These are phyloP conservation scores for Apeira syringaria DNA, from an alignment of 2,888 invertebrate species.

Conservation along the genomic window DNA sequence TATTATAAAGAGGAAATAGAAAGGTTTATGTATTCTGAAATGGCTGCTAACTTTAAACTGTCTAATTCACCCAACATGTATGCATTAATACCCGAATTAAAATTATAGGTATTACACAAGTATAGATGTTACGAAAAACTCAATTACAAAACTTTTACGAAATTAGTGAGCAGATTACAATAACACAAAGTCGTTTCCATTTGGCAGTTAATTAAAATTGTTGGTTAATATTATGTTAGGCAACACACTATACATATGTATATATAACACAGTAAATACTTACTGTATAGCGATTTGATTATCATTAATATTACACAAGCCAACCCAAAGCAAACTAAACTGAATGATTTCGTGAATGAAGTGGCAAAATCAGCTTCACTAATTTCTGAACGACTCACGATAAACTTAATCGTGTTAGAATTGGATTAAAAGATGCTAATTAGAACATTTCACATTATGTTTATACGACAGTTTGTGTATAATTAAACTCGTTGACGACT, in stretches of 20 bases:
- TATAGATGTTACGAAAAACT: constrained; percentile 13
- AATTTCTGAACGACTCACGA: neutral
- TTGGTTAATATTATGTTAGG: constrained; percentile 7
- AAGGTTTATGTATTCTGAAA: neutral
- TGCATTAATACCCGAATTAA: constrained; percentile 1
- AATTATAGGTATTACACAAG: constrained; percentile 9
- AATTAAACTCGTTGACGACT: neutral
- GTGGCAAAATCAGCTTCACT: constrained; percentile 2
- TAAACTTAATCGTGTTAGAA: neutral
- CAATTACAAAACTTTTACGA: constrained; percentile 12
- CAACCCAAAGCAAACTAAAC: constrained; percentile 8
- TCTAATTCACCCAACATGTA: constrained; percentile 13
- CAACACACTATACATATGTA: neutral
- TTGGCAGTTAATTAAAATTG: constrained; percentile 3
- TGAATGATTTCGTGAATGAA: constrained; percentile 1
- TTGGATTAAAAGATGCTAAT: neutral
- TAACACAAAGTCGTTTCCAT: constrained; percentile 4
- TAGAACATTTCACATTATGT: neutral
- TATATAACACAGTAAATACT: constrained; percentile 2
- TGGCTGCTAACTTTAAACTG: constrained; percentile 4
- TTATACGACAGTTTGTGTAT: neutral
- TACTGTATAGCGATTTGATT: neutral
- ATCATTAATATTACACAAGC: constrained; percentile 10
- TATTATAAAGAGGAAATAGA: no score
- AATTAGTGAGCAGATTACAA: constrained; percentile 12